Evolutionary conservation across 1,140 invertebrate genomes (phyloP).

Genomic region (Nilaparvata lugens): DNA sequence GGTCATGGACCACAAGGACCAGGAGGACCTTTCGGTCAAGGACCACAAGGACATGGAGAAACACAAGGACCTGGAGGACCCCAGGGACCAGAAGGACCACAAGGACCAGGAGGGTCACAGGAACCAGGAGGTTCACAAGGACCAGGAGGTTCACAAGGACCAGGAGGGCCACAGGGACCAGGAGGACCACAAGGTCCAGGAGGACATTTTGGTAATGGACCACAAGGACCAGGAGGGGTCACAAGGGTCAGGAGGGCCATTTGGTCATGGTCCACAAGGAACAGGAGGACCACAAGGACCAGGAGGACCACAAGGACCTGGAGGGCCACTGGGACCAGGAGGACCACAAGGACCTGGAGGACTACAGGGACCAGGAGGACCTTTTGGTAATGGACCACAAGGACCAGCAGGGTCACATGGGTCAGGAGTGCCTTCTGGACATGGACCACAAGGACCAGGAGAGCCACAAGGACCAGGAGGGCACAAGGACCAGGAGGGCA

Average conservation of each 20-base stretch:
- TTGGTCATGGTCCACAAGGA: not conserved
- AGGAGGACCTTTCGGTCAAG: too few species aligned
- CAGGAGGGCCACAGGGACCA: not conserved
- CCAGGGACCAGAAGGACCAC: too few species aligned
- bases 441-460: not conserved
- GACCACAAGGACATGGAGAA: too few species aligned
- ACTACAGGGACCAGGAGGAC: not conserved
- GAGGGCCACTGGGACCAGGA: not conserved
- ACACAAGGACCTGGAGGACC: too few species aligned
- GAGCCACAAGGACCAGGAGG: not conserved
- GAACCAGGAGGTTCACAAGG: too few species aligned
- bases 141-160: not conserved
- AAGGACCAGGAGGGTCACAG: too few species aligned
- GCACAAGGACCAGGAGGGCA: not conserved
- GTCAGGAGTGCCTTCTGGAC: not conserved
- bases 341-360: not conserved
- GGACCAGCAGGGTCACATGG: not conserved
- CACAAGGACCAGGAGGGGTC: not conserved
- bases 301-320: not conserved
- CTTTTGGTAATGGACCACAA: not conserved
- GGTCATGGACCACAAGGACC: too few species aligned
- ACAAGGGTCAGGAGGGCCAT: not conserved
- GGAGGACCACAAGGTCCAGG: not conserved
- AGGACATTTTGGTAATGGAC: too few species aligned
- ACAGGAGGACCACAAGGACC: not conserved